These are phyloP conservation scores for Neodiprion virginianus DNA, from an alignment of 1,140 invertebrate genomes.

Conservation along the genomic window DNA sequence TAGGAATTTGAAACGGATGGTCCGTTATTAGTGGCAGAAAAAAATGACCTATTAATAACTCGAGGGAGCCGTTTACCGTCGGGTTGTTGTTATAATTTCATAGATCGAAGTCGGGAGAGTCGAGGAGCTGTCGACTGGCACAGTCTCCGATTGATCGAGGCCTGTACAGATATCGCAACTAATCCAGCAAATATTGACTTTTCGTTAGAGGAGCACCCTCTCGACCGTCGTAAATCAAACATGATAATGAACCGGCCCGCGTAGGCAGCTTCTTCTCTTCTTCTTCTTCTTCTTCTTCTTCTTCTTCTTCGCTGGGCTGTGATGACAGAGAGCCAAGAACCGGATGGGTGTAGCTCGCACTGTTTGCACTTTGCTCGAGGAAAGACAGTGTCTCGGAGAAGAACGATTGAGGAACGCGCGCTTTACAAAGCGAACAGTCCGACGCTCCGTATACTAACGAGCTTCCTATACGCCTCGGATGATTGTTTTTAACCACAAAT, in stretches of 20 bases:
- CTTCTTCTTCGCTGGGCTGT: slow-evolving; percentile 21
- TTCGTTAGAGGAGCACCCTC: slow-evolving; percentile 9
- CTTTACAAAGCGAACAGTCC: too few species aligned
- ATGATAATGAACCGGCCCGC: slow-evolving; percentile 17
- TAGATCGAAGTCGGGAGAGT: too few species aligned
- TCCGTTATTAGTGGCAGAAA: slow-evolving; percentile 52
- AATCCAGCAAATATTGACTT: slow-evolving; percentile 1
- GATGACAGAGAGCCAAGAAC: neutral
- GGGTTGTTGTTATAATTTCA: neutral
- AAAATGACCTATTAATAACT: slow-evolving; percentile 35
- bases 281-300: slow-evolving; percentile 6
- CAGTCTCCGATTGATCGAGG: too few species aligned
- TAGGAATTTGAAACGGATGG: slow-evolving; percentile 47
- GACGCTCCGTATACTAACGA: too few species aligned
- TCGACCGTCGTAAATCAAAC: slow-evolving; percentile 23
- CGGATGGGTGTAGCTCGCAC: neutral
- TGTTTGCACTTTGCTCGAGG: neutral
- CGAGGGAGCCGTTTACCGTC: slow-evolving; percentile 31
- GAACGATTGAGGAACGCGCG: too few species aligned
- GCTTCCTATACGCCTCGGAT: too few species aligned
- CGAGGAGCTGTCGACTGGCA: too few species aligned
- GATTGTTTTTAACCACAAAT: too few species aligned
- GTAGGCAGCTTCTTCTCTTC: slow-evolving; percentile 9
- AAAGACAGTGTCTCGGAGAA: too few species aligned
- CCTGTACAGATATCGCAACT: neutral